Evolutionary conservation across 2,888 invertebrate genomes (phyloP).

Genomic region (Tetanocera ferruginea): DNA sequence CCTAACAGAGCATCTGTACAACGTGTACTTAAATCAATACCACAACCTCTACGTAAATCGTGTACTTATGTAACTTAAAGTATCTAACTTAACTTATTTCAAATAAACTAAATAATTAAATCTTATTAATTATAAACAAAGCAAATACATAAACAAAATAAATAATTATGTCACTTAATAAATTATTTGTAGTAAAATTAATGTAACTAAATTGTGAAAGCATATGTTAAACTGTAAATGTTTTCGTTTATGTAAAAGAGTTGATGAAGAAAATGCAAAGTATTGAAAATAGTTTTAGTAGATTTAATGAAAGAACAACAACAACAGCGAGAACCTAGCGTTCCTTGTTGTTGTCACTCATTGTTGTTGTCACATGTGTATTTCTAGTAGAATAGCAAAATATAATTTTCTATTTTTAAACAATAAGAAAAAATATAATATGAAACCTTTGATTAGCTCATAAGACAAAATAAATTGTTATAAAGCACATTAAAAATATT

Average conservation of each 20-base stretch:
- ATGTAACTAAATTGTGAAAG: background rate
- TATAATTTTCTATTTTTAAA: background rate
- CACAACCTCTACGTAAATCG: background rate
- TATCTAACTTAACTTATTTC: conserved; percentile 16
- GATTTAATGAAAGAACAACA: background rate
- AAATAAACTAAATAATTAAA: background rate
- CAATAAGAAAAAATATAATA: background rate
- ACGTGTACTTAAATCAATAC: background rate
- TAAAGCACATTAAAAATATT: background rate
- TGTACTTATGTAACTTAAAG: conserved; percentile 22
- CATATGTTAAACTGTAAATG: background rate
- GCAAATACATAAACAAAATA: too few relatives aligned
- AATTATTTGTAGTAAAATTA: conserved; percentile 2
- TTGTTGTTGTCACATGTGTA: conserved; percentile 9
- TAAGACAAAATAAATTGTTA: background rate
- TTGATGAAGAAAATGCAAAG: background rate
- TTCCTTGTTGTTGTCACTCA: background rate
- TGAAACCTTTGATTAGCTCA: background rate
- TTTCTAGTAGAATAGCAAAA: conserved; percentile 5
- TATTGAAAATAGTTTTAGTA: background rate
- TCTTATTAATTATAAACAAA: background rate
- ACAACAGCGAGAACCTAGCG: background rate
- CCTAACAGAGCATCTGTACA: conserved; percentile 70
- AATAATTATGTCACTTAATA: background rate
- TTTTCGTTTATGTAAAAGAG: background rate